These are phyloP conservation scores for Eudemis profundana DNA, from an alignment of 2,888 invertebrate genomes.

Conservation along the genomic window DNA sequence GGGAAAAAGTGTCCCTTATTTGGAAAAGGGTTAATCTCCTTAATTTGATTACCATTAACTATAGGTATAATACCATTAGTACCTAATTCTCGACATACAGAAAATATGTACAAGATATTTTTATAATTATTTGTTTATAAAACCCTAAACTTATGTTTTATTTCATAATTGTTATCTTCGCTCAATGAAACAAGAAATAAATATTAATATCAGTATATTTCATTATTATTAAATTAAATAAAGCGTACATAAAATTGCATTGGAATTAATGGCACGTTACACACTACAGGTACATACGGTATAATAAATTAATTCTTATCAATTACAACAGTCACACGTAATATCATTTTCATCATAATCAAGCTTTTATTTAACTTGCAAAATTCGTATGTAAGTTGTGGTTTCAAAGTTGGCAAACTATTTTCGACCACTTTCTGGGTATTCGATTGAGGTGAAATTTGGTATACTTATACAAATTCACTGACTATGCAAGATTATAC, in stretches of 20 bases:
- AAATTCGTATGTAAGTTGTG: too few species aligned
- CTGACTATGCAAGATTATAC: too few species aligned
- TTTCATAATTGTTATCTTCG: conserved; percentile 30
- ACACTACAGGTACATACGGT: conserved; percentile 16
- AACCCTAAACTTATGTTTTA: conserved; percentile 37
- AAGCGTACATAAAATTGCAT: conserved; percentile 1
- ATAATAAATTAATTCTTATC: neutral
- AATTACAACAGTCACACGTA: neutral
- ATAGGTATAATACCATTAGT: conserved; percentile 35
- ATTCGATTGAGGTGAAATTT: too few species aligned
- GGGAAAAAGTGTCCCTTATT: too few species aligned
- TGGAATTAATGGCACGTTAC: conserved; percentile 31
- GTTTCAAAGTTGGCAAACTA: too few species aligned
- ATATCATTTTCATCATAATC: neutral
- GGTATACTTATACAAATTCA: too few species aligned
- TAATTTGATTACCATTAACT: conserved; percentile 40
- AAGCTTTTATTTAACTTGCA: too few species aligned
- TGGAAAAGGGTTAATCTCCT: conserved; percentile 6
- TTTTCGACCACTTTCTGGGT: too few species aligned
- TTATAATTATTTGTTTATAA: conserved; percentile 50
- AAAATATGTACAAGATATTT: conserved; percentile 55
- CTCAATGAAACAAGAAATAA: conserved; percentile 29
- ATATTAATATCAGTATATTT: conserved; percentile 22
- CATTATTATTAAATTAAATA: conserved; percentile 8
- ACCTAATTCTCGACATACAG: conserved; percentile 42